Evolutionary conservation across 2,113 vertebrate genomes (phyloP).

Genomic region (Scatophagus argus): DNA sequence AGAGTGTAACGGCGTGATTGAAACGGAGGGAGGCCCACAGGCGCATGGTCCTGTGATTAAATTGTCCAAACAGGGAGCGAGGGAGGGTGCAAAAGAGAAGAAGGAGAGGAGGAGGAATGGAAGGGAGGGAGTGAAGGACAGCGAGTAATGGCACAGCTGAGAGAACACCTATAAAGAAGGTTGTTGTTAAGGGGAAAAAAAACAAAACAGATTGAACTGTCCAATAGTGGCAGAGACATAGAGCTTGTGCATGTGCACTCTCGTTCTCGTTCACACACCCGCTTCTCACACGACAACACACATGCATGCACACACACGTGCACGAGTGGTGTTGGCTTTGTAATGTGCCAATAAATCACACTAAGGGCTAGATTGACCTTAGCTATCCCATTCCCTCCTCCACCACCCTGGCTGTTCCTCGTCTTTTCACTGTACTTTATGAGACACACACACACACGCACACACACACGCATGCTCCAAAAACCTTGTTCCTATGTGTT

Average conservation of each 20-base stretch:
- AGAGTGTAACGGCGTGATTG: slow-evolving; percentile 64
- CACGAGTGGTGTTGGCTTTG: slow-evolving; percentile 26
- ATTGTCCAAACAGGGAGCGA: slow-evolving; percentile 63
- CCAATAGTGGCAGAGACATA: slow-evolving; percentile 26
- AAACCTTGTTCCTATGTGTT: not conserved
- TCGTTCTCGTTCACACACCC: not conserved
- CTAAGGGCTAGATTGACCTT: slow-evolving; percentile 65
- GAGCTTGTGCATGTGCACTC: not conserved
- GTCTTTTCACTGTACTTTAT: slow-evolving; percentile 62
- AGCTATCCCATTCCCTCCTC: slow-evolving; percentile 36
- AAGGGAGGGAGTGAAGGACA: slow-evolving; percentile 51
- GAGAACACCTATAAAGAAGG: slow-evolving; percentile 75
- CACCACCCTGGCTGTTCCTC: slow-evolving; percentile 27
- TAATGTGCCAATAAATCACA: slow-evolving; percentile 76
- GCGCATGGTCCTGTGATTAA: slow-evolving; percentile 71
- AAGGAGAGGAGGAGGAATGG: not conserved
- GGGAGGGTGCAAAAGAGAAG: slow-evolving; percentile 1
- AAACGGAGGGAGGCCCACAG: slow-evolving; percentile 61
- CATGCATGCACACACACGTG: not conserved
- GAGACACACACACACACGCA: slow-evolving; percentile 5
- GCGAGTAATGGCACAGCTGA: slow-evolving; percentile 69
- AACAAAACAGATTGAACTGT: slow-evolving; percentile 26
- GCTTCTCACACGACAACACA: not conserved
- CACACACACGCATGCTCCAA: not conserved
- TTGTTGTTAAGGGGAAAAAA: slow-evolving; percentile 51